Evolutionary conservation across 37 sponge, comb jelly and placozoan genomes (phyloP).

Genomic region (Oopsacas minuta): DNA sequence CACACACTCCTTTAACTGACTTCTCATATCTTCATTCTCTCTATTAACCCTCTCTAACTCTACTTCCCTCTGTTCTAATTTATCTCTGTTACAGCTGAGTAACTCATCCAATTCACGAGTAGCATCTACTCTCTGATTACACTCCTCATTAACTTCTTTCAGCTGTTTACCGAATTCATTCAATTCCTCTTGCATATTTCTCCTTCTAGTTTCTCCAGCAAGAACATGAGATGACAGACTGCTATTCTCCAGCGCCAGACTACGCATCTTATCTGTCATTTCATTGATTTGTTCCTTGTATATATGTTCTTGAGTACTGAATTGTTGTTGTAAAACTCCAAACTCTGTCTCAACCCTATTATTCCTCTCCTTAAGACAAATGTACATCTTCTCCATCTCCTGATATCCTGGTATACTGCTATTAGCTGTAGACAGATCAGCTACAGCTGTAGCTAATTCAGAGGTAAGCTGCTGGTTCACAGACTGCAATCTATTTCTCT

Average conservation of each 20-base stretch:
- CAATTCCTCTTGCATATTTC: background rate
- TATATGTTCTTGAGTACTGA: background rate
- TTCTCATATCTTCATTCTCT: slow-evolving; percentile 18
- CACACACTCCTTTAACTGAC: background rate
- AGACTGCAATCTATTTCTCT: background rate
- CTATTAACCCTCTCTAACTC: background rate
- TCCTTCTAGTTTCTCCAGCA: background rate
- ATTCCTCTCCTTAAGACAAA: background rate
- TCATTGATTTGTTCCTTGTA: background rate
- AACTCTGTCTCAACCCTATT: background rate
- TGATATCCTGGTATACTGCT: background rate
- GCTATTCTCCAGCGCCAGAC: background rate
- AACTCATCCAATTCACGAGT: background rate
- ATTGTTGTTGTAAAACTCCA: background rate
- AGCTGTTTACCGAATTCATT: background rate
- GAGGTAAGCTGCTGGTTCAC: background rate
- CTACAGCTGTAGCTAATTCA: background rate
- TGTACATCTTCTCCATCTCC: background rate
- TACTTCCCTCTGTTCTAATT: slow-evolving; percentile 6
- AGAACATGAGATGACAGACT: background rate
- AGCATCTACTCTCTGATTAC: background rate
- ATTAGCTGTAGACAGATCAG: background rate
- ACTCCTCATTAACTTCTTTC: background rate
- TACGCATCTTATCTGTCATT: background rate
- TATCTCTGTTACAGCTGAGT: background rate